Evolutionary conservation across 2,797 vertebrate genomes (phyloP).

Genomic region (Lophius americanus): DNA sequence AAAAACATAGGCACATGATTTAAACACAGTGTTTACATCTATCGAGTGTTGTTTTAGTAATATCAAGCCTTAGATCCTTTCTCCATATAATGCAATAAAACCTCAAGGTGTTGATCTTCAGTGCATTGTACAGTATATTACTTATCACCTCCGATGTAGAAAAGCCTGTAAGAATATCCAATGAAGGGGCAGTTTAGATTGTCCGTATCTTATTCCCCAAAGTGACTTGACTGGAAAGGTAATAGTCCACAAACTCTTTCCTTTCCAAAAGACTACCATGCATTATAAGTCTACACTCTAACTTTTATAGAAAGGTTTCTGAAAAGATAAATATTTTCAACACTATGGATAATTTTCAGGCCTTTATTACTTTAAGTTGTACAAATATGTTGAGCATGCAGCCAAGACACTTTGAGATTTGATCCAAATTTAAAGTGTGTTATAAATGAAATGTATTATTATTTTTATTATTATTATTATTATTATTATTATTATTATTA

Average conservation of each 20-base stretch:
- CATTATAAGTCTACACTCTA: slow-evolving; percentile 12
- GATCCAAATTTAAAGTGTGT: no score
- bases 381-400: slow-evolving; percentile 36
- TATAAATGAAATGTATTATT: no score
- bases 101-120: slow-evolving; percentile 12
- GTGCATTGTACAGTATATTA: slow-evolving; percentile 19
- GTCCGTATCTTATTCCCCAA: slow-evolving; percentile 33
- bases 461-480: no score
- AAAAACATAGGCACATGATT: no score
- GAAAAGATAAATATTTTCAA: slow-evolving; percentile 29
- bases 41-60: no score
- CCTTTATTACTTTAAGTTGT: slow-evolving; percentile 26
- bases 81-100: no score
- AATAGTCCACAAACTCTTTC: slow-evolving; percentile 28
- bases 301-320: slow-evolving; percentile 11
- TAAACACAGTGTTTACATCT: no score
- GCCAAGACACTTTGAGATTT: background rate
- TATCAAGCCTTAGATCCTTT: no score
- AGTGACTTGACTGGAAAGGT: slow-evolving; percentile 16
- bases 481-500: no score
- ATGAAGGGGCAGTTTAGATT: slow-evolving; percentile 30
- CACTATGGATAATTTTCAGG: slow-evolving; percentile 39
- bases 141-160: slow-evolving; percentile 38
- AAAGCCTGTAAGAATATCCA: slow-evolving; percentile 40
- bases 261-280: slow-evolving; percentile 19